phyloP scores from a whole-genome alignment of 2,113 vertebrate species.

The Notarius quadriscutis region DNA sequence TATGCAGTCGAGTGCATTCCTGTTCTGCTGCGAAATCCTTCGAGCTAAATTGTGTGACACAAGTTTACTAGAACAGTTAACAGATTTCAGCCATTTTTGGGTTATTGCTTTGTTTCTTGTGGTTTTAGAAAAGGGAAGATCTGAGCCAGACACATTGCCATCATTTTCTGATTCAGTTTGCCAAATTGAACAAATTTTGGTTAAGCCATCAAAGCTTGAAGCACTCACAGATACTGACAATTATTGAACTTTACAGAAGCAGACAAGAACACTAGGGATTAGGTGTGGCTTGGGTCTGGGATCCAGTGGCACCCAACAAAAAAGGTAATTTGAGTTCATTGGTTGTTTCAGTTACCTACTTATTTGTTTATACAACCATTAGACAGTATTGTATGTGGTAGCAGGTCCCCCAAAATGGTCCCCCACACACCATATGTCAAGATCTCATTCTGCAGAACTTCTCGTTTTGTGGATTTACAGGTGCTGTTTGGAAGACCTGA shows the following conservation, averaged over 20 bases:
- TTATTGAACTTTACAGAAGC: not conserved
- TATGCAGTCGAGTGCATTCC: not conserved
- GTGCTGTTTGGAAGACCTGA: not conserved
- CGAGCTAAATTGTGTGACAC: not conserved
- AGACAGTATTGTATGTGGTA: not conserved
- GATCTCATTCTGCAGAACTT: not conserved
- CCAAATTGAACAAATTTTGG: slow-evolving; percentile 3
- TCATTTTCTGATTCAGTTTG: not conserved
- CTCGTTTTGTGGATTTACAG: not conserved
- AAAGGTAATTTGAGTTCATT: not conserved
- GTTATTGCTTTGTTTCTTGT: not conserved
- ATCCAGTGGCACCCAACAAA: not conserved
- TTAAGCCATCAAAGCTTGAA: slow-evolving; percentile 7
- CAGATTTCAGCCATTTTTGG: not conserved
- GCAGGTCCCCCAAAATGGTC: too few species aligned
- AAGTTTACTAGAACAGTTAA: not conserved
- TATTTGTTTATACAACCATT: not conserved
- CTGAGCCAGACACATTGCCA: not conserved
- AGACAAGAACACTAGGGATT: not conserved
- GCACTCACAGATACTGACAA: not conserved
- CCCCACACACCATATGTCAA: not conserved
- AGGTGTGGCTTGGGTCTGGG: not conserved
- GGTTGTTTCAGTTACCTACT: not conserved
- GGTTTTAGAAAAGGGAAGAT: not conserved
- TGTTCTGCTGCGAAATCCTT: not conserved